Base-by-base conservation (phyloP, 2,888 invertebrate species). In the Cylindroiulus punctatus region DNA sequence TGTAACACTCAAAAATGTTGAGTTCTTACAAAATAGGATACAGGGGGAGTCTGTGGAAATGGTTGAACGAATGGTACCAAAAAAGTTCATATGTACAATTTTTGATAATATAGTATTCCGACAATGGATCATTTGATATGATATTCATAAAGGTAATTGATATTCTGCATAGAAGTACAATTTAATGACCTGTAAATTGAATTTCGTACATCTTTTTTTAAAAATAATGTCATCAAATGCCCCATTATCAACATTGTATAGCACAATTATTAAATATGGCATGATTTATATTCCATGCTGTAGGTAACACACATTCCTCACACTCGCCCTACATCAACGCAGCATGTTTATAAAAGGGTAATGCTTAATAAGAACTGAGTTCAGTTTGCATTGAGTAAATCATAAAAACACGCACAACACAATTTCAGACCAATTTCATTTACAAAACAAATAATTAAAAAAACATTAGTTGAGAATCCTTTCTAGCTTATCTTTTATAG, bases 401-500 rank as follows among this genome's bases (percentile, higher is more conserved):
- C 26, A 65, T 65, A 65, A 65, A 65, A 65, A 65, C 65, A 10
- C 65, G 65, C 65, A 10, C 22, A 22, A 26, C 22, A 10, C 65
- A n/a, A 22, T 2, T 65, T 22, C 65, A 65, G 65, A 65, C 65
- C 65, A 65, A n/a, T 65, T 22, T 2, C 65, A 26, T 65, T 26
- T 22, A 65, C 65, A 65, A 65, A 65, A 65, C 26, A 8, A 26
- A 26, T 65, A 65, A 65, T 65, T 65, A 7, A 65, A 65, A 65
- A 65, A 22, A 65, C n/a, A 65, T 65, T 65, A 65, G 65, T 65
- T 2, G 65, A 2, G 12, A 3, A 65, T 65, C 65, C 10, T 65
- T 65, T 65, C 65, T 65, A 65, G 65, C 26, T 65, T 65, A 22
- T 26, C 65, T 65, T 65, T 65, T 65, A 65, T 65, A 10, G 26